Evolutionary conservation across 2,797 vertebrate species (phyloP).

Genomic region (Lagocephalus sceleratus): DNA sequence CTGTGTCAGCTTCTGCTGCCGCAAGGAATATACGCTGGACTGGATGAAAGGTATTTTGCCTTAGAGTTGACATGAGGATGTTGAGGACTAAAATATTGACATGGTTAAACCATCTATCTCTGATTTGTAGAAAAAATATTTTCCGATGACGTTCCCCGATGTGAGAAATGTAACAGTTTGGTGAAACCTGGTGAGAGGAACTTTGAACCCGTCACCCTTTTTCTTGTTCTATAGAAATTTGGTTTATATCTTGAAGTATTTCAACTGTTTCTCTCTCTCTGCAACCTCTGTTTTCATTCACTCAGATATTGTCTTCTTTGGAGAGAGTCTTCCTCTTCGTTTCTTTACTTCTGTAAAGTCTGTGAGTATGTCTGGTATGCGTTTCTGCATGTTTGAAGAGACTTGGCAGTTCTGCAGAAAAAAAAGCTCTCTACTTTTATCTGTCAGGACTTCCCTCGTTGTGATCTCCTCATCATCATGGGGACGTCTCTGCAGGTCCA

Average conservation of each 20-base stretch:
- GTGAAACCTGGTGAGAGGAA: conserved; percentile 85
- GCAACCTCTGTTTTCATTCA: conserved; percentile 3
- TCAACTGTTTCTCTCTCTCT: neutral
- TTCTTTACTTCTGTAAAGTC: conserved; percentile 87
- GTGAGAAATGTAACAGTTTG: conserved; percentile 83
- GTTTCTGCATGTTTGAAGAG: neutral
- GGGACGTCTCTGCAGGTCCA: conserved; percentile 92
- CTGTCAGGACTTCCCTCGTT: conserved; percentile 83
- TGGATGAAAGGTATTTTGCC: conserved; percentile 88
- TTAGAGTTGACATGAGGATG: neutral
- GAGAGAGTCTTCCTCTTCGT: conserved; percentile 84
- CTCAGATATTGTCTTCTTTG: conserved; percentile 91
- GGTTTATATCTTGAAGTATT: neutral
- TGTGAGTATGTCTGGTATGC: conserved; percentile 64
- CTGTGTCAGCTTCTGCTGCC: conserved; percentile 81
- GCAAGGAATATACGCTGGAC: conserved; percentile 78
- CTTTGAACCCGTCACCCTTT: neutral
- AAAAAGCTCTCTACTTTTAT: neutral
- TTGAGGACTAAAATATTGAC: neutral
- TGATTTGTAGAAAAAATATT: conserved; percentile 82
- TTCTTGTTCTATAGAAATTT: neutral
- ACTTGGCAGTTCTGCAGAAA: neutral
- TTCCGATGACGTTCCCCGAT: conserved; percentile 81
- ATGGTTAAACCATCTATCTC: conserved; percentile 4
- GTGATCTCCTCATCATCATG: conserved; percentile 89